These are phyloP conservation scores for Oncorhynchus keta DNA, from an alignment of 2,113 vertebrate genomes.

Conservation along the genomic window DNA sequence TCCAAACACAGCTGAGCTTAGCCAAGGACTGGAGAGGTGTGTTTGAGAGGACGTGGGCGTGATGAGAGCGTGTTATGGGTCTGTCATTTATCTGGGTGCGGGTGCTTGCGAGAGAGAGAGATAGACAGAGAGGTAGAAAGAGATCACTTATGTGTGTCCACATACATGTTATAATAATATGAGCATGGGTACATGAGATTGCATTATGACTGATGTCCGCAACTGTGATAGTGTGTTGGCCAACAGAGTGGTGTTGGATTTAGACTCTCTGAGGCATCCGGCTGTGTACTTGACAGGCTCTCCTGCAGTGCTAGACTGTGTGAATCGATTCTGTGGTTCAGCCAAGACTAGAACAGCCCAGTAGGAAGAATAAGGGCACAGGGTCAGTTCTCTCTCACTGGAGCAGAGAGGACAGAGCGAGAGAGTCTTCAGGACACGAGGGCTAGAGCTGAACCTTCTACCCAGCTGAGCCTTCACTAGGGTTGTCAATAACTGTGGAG, in stretches of 20 bases:
- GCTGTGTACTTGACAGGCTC: no score
- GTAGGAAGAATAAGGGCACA: constrained; percentile 20
- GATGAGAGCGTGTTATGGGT: no score
- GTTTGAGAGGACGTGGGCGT: no score
- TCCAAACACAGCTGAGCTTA: no score
- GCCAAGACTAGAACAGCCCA: neutral
- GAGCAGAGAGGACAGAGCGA: neutral
- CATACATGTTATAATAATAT: no score
- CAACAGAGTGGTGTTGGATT: neutral
- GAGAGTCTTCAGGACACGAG: neutral
- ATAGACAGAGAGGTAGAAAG: neutral
- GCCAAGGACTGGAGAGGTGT: no score
- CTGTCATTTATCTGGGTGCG: no score
- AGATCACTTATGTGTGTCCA: no score
- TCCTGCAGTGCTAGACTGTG: neutral
- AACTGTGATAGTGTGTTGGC: neutral
- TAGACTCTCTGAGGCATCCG: neutral
- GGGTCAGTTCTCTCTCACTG: constrained; percentile 41
- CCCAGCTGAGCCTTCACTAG: neutral
- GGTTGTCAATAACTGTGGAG: neutral
- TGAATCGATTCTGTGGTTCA: neutral
- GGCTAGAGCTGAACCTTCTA: neutral
- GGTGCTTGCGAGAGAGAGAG: neutral
- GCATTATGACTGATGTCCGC: no score
- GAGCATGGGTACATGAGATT: no score